These are phyloP conservation scores for Panurus biarmicus DNA, from an alignment of 2,113 vertebrate species.

Conservation along the genomic window DNA sequence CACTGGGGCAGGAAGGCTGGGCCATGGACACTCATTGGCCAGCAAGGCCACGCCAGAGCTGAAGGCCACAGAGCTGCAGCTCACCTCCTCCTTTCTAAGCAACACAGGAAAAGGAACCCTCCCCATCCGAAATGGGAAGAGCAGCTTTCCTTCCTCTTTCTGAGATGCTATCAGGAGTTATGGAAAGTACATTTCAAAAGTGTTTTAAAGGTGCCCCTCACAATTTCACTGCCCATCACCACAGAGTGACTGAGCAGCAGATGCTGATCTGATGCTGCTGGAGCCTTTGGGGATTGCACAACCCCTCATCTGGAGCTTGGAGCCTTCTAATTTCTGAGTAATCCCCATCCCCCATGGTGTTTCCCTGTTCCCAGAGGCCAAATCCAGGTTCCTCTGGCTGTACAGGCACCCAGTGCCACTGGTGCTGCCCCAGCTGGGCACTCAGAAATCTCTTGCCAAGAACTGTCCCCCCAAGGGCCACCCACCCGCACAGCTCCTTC, in stretches of 20 bases:
- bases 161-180: slow-evolving; percentile 53
- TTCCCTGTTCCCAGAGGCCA: not conserved
- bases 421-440: not conserved
- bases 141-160: slow-evolving; percentile 55
- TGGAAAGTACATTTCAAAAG: slow-evolving; percentile 32
- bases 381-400: not conserved
- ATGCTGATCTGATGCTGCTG: not conserved
- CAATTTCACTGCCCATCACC: not conserved
- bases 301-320: not conserved
- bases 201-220: not conserved
- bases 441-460: not conserved
- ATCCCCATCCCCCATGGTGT: accelerated
- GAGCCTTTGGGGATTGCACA: not conserved
- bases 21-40: accelerated
- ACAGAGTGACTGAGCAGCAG: not conserved
- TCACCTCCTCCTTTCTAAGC: not conserved
- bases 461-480: no score
- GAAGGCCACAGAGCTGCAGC: not conserved
- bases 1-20: not conserved
- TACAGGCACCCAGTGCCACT: not conserved
- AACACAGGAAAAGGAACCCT: slow-evolving; percentile 55
- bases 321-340: not conserved
- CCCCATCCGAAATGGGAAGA: slow-evolving; percentile 19
- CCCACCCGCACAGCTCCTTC: not conserved
- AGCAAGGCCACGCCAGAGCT: not conserved